Base-by-base conservation (phyloP, 2,797 vertebrate genomes). In the Tenualosa thibaudeaui region DNA sequence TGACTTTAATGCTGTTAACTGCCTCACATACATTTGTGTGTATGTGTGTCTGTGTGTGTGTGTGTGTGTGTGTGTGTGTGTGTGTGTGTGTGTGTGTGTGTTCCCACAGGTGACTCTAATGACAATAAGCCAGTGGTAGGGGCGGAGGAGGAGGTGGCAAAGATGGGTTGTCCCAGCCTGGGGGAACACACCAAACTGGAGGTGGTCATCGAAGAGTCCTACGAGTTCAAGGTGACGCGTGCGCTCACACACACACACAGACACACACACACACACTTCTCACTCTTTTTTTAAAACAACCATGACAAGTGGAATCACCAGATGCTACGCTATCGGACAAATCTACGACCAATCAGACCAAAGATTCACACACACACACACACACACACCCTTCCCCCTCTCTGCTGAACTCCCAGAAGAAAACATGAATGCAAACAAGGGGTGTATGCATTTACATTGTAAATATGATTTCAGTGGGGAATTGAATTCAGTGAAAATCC, bases 121-220 rank as follows among this genome's bases (percentile, higher is more conserved):
- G 96, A 96, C 75, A 97, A 96, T 91, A 96, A 95, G 90, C 93
- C 94, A 4, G 91, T 87, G 0, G 91, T 89, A 81, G 94, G 92
- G 62, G 90, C 86, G 0, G 94, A 95, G 86, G 95, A 96, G 58
- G 90, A 91, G 58, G 94, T 93, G 92, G 95, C 93, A 22, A 96
- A 93, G 94, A 96, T 94, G 94, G 96, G 96, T 75, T 96, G 96
- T 53, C 96, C 96, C 1, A 93, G 91, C 85, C 90, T 97, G 87
- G 96, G 96, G 37, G 96, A 97, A 84, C 95, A 96, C 90, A 93
- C 94, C 3, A 96, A 93, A 85, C 93, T 96, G 89, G 96, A 97
- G 87, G 95, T 97, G 83, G 93, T 97, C 82, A 97, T 97, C 53
- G 96, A 97, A 85, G 96, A 97, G 87, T 97, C 96, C 0, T 97